Conservation (phyloP, 2,113 vertebrate species). For the Aramus guarauna region DNA sequence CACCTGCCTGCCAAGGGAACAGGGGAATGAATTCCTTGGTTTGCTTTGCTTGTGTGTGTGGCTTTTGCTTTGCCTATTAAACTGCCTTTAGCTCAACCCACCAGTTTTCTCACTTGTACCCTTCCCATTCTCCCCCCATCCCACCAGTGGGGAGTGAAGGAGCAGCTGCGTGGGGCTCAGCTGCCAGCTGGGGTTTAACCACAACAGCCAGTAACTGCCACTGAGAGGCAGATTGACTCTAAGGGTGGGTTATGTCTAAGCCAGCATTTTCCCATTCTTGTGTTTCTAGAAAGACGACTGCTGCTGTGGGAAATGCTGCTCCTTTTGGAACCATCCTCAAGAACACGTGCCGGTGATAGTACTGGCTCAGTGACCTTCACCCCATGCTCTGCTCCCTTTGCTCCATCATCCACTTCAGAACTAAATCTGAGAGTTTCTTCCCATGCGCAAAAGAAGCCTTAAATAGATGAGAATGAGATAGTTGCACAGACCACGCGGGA, state of each 20-base stretch:
- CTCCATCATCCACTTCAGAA: neutral
- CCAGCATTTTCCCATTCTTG: neutral
- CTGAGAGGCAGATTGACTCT: neutral
- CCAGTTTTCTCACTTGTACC: too few relatives aligned
- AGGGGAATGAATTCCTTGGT: too few relatives aligned
- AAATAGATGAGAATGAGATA: neutral
- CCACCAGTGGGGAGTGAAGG: too few relatives aligned
- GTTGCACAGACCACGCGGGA: neutral
- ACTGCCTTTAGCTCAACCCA: too few relatives aligned
- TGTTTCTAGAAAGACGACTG: neutral
- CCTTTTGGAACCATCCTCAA: neutral
- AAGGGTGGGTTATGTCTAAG: neutral
- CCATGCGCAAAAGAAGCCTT: neutral
- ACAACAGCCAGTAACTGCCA: neutral
- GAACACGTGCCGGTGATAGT: accelerated
- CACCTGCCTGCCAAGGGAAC: too few relatives aligned
- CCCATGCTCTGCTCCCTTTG: neutral
- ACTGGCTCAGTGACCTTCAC: neutral
- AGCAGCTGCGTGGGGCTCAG: too few relatives aligned
- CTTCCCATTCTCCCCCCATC: too few relatives aligned
- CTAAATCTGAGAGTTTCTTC: neutral
- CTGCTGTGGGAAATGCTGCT: neutral
- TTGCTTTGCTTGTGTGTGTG: too few relatives aligned
- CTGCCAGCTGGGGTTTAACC: too few relatives aligned
- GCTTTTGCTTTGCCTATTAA: too few relatives aligned